Percentiles rank a stretch among this genome's conserved stretches.
These are phyloP conservation scores for Galeopterus variegatus DNA, from an alignment of 2,113 vertebrate species.

Conservation along the genomic window DNA sequence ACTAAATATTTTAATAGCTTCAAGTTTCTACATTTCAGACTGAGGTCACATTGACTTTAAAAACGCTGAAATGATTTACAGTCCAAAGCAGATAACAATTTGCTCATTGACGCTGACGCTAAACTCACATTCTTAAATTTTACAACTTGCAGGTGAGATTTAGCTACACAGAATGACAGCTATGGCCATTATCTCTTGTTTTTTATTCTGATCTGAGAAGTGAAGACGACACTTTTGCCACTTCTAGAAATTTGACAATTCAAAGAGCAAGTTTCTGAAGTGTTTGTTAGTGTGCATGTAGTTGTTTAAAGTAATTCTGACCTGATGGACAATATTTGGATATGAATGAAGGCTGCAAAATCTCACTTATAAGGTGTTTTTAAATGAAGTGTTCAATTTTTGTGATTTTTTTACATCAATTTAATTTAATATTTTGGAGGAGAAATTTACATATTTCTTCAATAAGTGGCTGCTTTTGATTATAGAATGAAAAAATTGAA, in stretches of 20 bases:
- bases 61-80: conserved; percentile 51
- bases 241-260: background rate
- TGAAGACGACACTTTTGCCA: background rate
- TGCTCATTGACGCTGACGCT: background rate
- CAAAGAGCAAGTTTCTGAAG: background rate
- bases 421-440: background rate
- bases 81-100: background rate
- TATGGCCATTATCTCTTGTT: background rate
- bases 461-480: background rate
- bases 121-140: conserved; percentile 43
- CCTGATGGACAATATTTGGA: background rate
- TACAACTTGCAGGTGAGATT: background rate
- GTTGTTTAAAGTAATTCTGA: background rate
- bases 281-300: background rate
- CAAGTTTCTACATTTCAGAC: background rate
- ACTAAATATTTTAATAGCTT: background rate
- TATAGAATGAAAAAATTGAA: background rate
- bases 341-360: background rate
- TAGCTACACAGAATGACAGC: conserved; percentile 23
- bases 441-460: background rate
- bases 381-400: background rate
- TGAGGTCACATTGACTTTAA: conserved; percentile 5
- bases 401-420: background rate
- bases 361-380: background rate
- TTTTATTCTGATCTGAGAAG: background rate